A percentile compares a stretch with the other conserved stretches of the same genome.
Evolutionary conservation across 2,113 vertebrate species (phyloP).

Genomic region (Atractosteus spatula): DNA sequence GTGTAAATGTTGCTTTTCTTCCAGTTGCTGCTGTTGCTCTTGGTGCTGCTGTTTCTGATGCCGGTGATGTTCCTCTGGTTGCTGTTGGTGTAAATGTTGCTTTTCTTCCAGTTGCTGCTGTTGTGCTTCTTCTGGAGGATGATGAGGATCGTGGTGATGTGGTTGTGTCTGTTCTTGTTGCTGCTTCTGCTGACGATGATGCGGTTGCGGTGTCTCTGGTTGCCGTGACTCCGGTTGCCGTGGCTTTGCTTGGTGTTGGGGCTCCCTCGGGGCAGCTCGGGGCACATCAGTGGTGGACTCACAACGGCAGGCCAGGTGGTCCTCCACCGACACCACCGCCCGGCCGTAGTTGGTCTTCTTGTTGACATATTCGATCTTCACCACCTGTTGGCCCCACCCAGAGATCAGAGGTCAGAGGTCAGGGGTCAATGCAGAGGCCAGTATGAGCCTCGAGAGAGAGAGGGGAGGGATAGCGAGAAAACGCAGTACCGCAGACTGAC

Average conservation of each 20-base stretch:
- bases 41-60: no score
- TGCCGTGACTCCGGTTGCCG: not conserved
- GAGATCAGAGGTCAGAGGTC: conserved; percentile 12
- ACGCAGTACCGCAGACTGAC: conserved; percentile 44
- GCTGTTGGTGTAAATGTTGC: not conserved
- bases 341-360: conserved; percentile 68
- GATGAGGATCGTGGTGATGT: not conserved
- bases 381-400: conserved; percentile 64
- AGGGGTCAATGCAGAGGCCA: not conserved
- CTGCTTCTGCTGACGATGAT: not conserved
- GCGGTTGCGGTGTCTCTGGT: not conserved
- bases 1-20: no score
- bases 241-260: not conserved
- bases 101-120: not conserved
- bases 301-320: conserved; percentile 85
- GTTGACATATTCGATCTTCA: conserved; percentile 79
- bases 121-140: not conserved
- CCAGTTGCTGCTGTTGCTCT: no score
- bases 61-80: no score
- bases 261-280: conserved; percentile 27
- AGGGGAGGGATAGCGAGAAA: not conserved
- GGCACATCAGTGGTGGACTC: conserved; percentile 44
- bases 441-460: no score
- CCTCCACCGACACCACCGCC: conserved; percentile 82
- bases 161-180: not conserved